A percentile compares a stretch with the other conserved stretches of the same genome.
Conservation (phyloP, 2,797 vertebrate genomes). For the Yasuhikotakia modesta region DNA sequence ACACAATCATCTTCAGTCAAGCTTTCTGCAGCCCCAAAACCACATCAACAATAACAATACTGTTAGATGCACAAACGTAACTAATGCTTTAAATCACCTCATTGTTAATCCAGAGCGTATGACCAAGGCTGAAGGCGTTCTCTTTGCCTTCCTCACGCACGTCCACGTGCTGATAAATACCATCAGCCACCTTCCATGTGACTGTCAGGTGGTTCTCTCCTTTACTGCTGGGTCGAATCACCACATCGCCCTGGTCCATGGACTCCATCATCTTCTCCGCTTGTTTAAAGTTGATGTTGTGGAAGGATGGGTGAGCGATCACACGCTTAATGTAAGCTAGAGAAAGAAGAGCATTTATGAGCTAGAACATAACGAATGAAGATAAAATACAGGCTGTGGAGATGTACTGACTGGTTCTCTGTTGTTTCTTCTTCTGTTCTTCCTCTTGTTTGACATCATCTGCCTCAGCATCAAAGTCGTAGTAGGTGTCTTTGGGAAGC, state of each 20-base stretch:
- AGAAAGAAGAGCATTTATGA: conserved; percentile 15
- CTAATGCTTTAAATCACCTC: conserved; percentile 75
- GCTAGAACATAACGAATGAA: background rate
- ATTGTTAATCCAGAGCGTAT: conserved; percentile 94
- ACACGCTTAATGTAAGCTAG: conserved; percentile 97
- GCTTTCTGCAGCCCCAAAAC: no score
- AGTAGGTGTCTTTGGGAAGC: conserved; percentile 95
- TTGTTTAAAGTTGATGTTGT: conserved; percentile 99
- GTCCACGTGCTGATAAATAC: conserved; percentile 97
- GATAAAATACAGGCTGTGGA: no score
- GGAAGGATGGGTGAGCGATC: conserved; percentile 98
- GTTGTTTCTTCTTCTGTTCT: conserved; percentile 94
- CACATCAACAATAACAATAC: no score
- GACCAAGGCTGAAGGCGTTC: conserved; percentile 96
- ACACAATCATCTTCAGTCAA: background rate
- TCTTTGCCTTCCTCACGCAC: conserved; percentile 97
- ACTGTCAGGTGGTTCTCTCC: conserved; percentile 97
- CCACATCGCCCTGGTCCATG: conserved; percentile 96
- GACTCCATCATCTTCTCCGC: conserved; percentile 99
- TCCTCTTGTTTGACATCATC: conserved; percentile 93
- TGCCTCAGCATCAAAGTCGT: conserved; percentile 93
- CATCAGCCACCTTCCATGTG: conserved; percentile 97
- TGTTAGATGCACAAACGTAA: no score
- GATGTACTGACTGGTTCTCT: conserved; percentile 88
- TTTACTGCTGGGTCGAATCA: conserved; percentile 98